Base-by-base conservation (phyloP, 2,113 vertebrate genomes). In the Dryoscopus gambensis region DNA sequence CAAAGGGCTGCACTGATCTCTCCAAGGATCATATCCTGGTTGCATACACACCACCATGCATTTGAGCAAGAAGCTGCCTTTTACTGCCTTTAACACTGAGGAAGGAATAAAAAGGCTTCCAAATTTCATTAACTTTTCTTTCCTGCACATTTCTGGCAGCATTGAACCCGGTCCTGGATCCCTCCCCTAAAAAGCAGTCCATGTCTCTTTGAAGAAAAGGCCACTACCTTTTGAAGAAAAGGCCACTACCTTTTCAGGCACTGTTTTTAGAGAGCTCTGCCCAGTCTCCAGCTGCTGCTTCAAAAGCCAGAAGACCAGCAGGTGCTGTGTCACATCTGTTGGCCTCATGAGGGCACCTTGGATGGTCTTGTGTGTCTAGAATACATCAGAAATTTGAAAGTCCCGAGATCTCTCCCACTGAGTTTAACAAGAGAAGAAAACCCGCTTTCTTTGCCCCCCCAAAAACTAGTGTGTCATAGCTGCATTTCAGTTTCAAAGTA, bases 401-500 rank as follows among this genome's bases (percentile, higher is more conserved):
- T 81, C 28, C 33, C 35, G 35, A 84, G 12, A 17, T 55, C 3
- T 57, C 37, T 63, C 37, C 37, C 33, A 46, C 14, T 55, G 56
- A 64, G 17, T 47, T 81, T 37, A 40, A 68, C 8, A 47, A 67
- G 69, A 78, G 2, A 5, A 31, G 35, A 42, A 82, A 59, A 3
- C 0, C 15, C 6, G 3, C 4, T 42, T 64, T 28, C 3, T 59
- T 71, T 49, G 2, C 3, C 5, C 8, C 11, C 5, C 7, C 7
- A 5, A 25, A 71, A 76, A 33, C 8, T 9, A 46, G 4, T 7
- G 12, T 65, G 16, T 5, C 19, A 31, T 15, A 44, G 2, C 7
- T 65, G 15, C 0, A 0, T 56, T 92, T 89, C 31, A 8, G 3
- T 50, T 87, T 55, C 42, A 84, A 57, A 89, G 25, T 16, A 65